A percentile compares a stretch with the other conserved stretches of the same genome.
phyloP scores from a whole-genome alignment of 2,113 vertebrate genomes.

The Mesoclemmys tuberculata region DNA sequence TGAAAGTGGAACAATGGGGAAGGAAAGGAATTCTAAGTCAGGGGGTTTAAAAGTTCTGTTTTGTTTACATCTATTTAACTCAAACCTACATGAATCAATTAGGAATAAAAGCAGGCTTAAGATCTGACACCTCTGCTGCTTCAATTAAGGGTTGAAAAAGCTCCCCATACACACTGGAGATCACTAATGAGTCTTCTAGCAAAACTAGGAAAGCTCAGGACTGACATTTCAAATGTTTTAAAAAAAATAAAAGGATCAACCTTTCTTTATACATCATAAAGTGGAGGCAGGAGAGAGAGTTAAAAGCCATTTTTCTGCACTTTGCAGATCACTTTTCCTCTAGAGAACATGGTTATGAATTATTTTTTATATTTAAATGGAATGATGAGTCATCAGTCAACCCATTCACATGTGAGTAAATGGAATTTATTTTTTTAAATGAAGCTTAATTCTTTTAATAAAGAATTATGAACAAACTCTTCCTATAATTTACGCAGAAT shows the following conservation, averaged over 20 bases:
- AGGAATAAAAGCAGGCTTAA: neutral
- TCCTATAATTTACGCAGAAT: neutral
- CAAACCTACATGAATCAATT: rapidly evolving
- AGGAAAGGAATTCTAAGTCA: neutral
- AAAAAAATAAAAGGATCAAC: neutral
- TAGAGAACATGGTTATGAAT: neutral
- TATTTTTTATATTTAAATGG: neutral
- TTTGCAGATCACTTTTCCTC: neutral
- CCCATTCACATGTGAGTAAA: neutral
- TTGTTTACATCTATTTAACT: neutral
- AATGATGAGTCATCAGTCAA: neutral
- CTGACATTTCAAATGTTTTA: rapidly evolving
- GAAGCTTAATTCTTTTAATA: neutral
- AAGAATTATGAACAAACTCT: neutral
- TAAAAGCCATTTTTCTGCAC: neutral
- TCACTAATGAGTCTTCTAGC: neutral
- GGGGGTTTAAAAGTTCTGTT: neutral
- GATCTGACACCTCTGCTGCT: neutral
- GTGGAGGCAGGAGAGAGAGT: neutral
- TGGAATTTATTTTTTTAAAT: neutral
- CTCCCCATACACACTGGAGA: rapidly evolving
- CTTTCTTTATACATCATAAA: rapidly evolving
- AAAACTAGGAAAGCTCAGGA: neutral
- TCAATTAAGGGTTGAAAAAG: neutral
- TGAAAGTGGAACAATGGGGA: neutral